phyloP scores from a whole-genome alignment of 2,888 invertebrate species.

The Plusia festucae region DNA sequence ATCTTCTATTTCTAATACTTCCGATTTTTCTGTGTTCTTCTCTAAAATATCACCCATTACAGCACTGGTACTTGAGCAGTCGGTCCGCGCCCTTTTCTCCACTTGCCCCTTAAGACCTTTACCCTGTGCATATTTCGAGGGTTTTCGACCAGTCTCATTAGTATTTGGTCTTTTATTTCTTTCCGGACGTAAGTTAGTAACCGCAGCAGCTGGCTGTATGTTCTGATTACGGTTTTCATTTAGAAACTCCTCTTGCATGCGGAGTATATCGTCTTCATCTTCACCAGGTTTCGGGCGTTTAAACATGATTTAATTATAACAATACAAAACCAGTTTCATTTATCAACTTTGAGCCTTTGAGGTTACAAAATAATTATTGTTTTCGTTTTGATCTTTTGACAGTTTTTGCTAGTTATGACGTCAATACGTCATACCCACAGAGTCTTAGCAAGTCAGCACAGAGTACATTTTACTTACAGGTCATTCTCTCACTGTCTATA shows the following conservation, averaged over 20 bases:
- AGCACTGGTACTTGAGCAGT: constrained; percentile 51
- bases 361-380: constrained; percentile 7
- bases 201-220: constrained; percentile 90
- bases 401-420: background rate
- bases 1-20: constrained; percentile 65
- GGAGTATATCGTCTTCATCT: constrained; percentile 92
- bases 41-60: constrained; percentile 77
- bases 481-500: no score
- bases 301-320: constrained; percentile 82
- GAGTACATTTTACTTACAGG: no score
- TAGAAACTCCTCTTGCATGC: constrained; percentile 92
- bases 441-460: no score
- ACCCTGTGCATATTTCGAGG: constrained; percentile 82
- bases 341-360: background rate
- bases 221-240: constrained; percentile 88
- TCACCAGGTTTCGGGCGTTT: constrained; percentile 92
- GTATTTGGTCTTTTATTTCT: constrained; percentile 65
- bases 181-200: constrained; percentile 82
- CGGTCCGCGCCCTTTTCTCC: constrained; percentile 79
- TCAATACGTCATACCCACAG: background rate
- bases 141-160: constrained; percentile 67
- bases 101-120: constrained; percentile 76
- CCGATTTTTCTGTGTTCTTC: constrained; percentile 65
- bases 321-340: background rate
- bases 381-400: constrained; percentile 5